These are phyloP conservation scores for Zaprionus kolodkinae DNA, from an alignment of 1,140 invertebrate species.

Conservation along the genomic window DNA sequence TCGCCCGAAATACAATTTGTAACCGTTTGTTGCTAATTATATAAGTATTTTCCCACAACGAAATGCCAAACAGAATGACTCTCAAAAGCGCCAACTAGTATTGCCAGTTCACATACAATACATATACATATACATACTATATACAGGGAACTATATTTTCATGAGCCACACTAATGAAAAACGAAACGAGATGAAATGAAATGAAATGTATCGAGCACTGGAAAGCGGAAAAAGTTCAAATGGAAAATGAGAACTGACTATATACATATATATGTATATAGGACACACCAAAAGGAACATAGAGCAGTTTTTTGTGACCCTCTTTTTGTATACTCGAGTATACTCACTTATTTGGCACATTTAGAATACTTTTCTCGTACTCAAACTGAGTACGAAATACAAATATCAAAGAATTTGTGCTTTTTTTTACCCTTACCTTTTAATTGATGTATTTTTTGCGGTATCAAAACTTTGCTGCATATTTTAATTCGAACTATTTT, in stretches of 20 bases:
- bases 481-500: too few relatives aligned
- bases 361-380: too few relatives aligned
- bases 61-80: neutral
- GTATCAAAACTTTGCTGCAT: too few relatives aligned
- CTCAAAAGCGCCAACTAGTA: neutral
- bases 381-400: too few relatives aligned
- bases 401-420: too few relatives aligned
- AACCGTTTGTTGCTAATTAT: constrained; percentile 42
- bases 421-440: too few relatives aligned
- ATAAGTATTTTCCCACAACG: constrained; percentile 13
- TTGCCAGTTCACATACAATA: neutral
- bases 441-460: too few relatives aligned
- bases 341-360: too few relatives aligned
- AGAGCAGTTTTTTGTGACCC: too few relatives aligned
- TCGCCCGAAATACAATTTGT: constrained; percentile 45
- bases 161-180: neutral
- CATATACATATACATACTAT: neutral
- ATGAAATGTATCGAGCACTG: neutral
- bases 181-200: neutral
- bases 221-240: neutral
- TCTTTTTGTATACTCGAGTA: too few relatives aligned
- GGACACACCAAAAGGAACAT: too few relatives aligned
- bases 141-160: neutral
- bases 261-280: too few relatives aligned
- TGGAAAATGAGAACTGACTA: neutral